Evolutionary conservation across 2,113 vertebrate species (phyloP).

Genomic region (Stigmatopora nigra): DNA sequence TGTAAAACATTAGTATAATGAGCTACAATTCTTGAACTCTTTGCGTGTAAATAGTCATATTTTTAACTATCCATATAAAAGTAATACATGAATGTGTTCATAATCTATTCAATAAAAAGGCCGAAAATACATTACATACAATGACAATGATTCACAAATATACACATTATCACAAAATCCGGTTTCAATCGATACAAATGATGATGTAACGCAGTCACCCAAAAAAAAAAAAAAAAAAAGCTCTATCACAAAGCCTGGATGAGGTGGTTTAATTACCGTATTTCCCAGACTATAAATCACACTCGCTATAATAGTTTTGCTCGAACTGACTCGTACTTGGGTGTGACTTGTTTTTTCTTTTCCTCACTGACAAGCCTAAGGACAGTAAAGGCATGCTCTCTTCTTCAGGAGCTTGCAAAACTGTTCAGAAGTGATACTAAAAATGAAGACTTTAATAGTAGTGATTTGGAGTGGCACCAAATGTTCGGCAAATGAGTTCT

Average conservation of each 20-base stretch:
- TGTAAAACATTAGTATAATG: neutral
- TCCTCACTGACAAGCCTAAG: too few relatives aligned
- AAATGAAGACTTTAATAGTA: too few relatives aligned
- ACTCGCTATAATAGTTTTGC: too few relatives aligned
- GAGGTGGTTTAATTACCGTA: too few relatives aligned
- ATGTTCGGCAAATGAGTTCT: too few relatives aligned
- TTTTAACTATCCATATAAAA: neutral
- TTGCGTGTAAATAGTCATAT: neutral
- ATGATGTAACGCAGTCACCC: constrained; percentile 7
- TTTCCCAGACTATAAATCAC: too few relatives aligned
- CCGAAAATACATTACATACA: neutral
- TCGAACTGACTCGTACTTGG: too few relatives aligned
- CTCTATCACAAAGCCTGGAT: neutral
- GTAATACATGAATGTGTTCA: neutral
- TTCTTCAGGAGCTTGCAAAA: too few relatives aligned
- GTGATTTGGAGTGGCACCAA: too few relatives aligned
- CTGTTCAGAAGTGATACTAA: too few relatives aligned
- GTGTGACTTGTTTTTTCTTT: too few relatives aligned
- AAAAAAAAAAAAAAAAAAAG: neutral
- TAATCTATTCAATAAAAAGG: neutral
- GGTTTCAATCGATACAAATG: constrained; percentile 11
- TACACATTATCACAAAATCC: constrained; percentile 22
- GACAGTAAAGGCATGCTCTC: too few relatives aligned
- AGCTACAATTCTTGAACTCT: neutral
- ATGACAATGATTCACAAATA: constrained; percentile 27